phyloP scores from a whole-genome alignment of 2,113 vertebrate species.

The Scartelaos histophorus region DNA sequence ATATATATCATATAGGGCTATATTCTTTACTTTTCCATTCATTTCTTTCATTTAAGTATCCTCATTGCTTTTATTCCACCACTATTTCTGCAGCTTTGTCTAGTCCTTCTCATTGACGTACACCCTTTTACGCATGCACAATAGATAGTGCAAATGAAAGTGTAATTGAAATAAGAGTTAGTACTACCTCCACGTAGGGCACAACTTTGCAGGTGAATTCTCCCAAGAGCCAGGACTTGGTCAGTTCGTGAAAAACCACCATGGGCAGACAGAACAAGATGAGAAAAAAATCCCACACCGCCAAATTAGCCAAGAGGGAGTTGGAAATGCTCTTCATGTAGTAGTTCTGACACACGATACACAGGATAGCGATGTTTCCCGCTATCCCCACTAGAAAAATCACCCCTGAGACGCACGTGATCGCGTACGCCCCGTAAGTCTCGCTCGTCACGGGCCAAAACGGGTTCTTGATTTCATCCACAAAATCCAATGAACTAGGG shows the following conservation, averaged over 20 bases:
- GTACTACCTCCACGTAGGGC: constrained; percentile 93
- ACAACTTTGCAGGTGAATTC: constrained; percentile 97
- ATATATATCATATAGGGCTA: too few species aligned
- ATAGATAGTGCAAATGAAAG: not conserved
- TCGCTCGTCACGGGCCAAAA: constrained; percentile 94
- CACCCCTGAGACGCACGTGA: constrained; percentile 88
- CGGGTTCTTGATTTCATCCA: constrained; percentile 86
- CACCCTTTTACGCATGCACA: not conserved
- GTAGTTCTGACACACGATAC: constrained; percentile 98
- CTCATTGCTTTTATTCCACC: not conserved
- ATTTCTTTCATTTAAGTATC: not conserved
- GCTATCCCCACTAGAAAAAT: constrained; percentile 92
- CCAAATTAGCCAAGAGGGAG: constrained; percentile 92
- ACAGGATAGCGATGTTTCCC: constrained; percentile 95
- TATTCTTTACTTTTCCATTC: too few species aligned
- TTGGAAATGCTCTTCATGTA: constrained; percentile 99
- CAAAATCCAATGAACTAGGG: constrained; percentile 73
- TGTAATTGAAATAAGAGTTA: not conserved
- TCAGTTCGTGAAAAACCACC: constrained; percentile 95
- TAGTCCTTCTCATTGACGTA: not conserved
- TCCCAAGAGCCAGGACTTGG: constrained; percentile 94
- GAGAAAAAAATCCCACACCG: constrained; percentile 95
- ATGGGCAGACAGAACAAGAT: constrained; percentile 95
- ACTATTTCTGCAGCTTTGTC: not conserved
- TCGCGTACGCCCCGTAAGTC: constrained; percentile 91